phyloP scores from a whole-genome alignment of 2,797 vertebrate genomes.

The Leptoclinus maculatus region DNA sequence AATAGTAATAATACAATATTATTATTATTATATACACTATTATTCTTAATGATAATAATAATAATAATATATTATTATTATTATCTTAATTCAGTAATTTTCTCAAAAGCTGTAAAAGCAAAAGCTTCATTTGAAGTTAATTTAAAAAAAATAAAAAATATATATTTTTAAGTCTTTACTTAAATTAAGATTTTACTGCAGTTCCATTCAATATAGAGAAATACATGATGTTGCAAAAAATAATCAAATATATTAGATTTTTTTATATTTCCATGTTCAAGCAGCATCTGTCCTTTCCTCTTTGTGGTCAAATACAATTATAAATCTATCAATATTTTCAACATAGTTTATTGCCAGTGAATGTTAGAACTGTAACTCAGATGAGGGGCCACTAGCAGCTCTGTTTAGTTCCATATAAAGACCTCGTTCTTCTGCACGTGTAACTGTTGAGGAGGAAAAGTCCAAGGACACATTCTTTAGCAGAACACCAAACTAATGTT shows the following conservation, averaged over 20 bases:
- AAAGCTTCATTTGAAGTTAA: background rate
- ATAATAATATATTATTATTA: too few relatives aligned
- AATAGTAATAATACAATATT: background rate
- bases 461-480: conserved; percentile 55
- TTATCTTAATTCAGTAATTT: background rate
- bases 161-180: too few relatives aligned
- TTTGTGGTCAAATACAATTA: background rate
- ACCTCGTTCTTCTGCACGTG: conserved; percentile 31
- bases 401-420: background rate
- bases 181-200: background rate
- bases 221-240: background rate
- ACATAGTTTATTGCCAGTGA: background rate
- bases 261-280: background rate
- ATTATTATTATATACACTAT: background rate
- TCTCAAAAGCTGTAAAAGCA: background rate
- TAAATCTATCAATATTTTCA: background rate
- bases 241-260: background rate
- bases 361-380: background rate
- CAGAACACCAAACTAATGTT: conserved; percentile 64
- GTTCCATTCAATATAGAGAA: background rate
- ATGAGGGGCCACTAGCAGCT: conserved; percentile 19
- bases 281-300: background rate
- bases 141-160: background rate
- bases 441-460: conserved; percentile 28
- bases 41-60: background rate